Conservation (phyloP, 1,140 invertebrate species). For the Drosophila nasuta region DNA sequence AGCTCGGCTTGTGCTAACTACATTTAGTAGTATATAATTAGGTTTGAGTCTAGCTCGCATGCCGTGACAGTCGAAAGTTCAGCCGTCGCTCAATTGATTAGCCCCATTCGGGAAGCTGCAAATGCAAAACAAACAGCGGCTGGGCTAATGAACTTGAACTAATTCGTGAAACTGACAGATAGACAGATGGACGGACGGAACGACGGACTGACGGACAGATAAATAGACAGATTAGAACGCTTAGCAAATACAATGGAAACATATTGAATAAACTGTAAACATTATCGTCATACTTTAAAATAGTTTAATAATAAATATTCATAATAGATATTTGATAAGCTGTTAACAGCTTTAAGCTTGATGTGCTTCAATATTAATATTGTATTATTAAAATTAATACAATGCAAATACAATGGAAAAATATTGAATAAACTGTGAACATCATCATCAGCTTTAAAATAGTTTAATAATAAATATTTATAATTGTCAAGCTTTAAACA, state of each 20-base stretch:
- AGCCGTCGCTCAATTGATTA: conserved; percentile 54
- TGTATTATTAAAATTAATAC: too few relatives aligned
- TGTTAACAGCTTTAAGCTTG: neutral
- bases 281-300: neutral
- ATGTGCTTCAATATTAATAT: too few relatives aligned
- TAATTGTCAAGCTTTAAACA: too few relatives aligned
- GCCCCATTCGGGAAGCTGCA: neutral
- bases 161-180: conserved; percentile 31
- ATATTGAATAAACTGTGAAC: too few relatives aligned
- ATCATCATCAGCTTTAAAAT: too few relatives aligned
- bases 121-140: neutral
- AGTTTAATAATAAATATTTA: too few relatives aligned
- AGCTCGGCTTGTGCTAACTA: conserved; percentile 43
- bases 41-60: conserved; percentile 48
- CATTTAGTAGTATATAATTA: conserved; percentile 18
- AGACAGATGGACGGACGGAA: neutral
- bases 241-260: neutral
- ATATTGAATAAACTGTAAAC: neutral
- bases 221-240: neutral
- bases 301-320: neutral
- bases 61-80: conserved; percentile 62
- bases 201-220: neutral
- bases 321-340: neutral
- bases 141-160: conserved; percentile 49
- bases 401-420: too few relatives aligned